A percentile compares a stretch with the other conserved stretches of the same genome.
Evolutionary conservation across 2,113 vertebrate genomes (phyloP).

Genomic region (Propithecus coquereli): DNA sequence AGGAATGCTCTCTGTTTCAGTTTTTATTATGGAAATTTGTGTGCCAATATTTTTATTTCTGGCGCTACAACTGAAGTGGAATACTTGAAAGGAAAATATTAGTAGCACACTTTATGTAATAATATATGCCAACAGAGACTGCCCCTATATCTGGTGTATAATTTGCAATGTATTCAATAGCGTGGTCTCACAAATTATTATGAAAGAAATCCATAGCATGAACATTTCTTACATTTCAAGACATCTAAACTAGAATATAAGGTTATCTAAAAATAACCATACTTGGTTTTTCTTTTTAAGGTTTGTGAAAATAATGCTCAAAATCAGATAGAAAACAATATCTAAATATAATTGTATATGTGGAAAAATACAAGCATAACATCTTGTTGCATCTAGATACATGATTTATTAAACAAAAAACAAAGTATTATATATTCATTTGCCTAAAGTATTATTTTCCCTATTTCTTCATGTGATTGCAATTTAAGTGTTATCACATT

Average conservation of each 20-base stretch:
- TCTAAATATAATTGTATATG: neutral
- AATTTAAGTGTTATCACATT: neutral
- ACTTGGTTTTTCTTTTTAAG: neutral
- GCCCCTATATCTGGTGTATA: neutral
- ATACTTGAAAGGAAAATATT: neutral
- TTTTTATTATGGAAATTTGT: neutral
- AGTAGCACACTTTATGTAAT: neutral
- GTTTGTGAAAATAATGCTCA: neutral
- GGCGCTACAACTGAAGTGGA: neutral
- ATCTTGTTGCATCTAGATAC: neutral
- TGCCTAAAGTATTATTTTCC: neutral
- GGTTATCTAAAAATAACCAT: neutral
- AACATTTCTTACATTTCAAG: neutral
- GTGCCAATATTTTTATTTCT: neutral
- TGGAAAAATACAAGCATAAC: neutral
- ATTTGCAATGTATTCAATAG: neutral
- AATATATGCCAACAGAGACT: neutral
- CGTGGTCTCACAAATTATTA: neutral
- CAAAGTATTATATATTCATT: neutral
- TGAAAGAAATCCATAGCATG: neutral
- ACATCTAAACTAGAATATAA: neutral
- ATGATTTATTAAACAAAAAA: neutral
- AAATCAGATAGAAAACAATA: neutral
- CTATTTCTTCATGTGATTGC: neutral
- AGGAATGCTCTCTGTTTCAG: neutral